phyloP scores from a whole-genome alignment of 2,888 invertebrate species.

The Hypena proboscidalis region DNA sequence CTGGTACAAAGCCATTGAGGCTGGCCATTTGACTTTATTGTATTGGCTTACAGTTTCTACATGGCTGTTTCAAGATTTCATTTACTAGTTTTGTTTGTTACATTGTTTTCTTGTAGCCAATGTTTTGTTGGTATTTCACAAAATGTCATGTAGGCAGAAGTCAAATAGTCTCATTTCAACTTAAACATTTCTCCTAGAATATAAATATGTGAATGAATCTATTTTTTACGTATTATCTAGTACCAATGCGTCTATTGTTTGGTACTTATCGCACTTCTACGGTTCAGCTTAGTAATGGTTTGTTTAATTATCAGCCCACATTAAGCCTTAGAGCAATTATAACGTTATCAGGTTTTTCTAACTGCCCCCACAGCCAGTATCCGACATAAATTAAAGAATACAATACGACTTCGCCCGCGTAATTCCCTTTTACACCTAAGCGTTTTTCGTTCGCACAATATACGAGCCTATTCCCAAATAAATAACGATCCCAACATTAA shows the following conservation, averaged over 20 bases:
- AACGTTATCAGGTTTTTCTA: constrained; percentile 29
- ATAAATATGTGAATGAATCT: too few species aligned
- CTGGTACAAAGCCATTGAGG: constrained; percentile 15
- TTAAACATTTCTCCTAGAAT: too few species aligned
- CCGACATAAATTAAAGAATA: constrained; percentile 55
- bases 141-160: too few species aligned
- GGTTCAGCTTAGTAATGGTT: constrained; percentile 7
- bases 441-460: constrained; percentile 60
- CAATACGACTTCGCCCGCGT: constrained; percentile 50
- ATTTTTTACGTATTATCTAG: too few species aligned
- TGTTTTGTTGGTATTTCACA: too few species aligned
- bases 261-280: too few species aligned
- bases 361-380: constrained; percentile 25
- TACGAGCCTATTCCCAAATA: constrained; percentile 47
- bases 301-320: constrained; percentile 11
- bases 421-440: constrained; percentile 58
- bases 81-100: constrained; percentile 1
- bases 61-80: constrained; percentile 1
- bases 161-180: too few species aligned
- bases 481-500: constrained; percentile 48
- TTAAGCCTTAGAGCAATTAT: constrained; percentile 28
- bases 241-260: too few species aligned
- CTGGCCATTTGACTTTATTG: constrained; percentile 18
- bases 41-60: constrained; percentile 12
- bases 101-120: constrained; percentile 1